Conservation (phyloP, 2,797 vertebrate genomes). For the Cottoperca gobio region DNA sequence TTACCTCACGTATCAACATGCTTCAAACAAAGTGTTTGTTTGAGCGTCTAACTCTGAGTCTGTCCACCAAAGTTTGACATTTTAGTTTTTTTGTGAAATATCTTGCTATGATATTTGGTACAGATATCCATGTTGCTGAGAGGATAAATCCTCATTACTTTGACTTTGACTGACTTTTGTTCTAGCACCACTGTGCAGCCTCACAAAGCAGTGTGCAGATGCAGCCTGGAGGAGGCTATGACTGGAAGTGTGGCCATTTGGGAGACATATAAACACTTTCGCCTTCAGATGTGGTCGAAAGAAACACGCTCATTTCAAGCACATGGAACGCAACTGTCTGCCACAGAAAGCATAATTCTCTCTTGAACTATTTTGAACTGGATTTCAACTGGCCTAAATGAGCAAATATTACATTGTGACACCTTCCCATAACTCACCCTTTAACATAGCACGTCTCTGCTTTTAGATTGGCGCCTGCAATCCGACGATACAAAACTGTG, state of each 20-base stretch:
- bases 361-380: constrained; percentile 15
- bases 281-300: neutral
- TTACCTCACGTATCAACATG: neutral
- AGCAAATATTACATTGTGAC: constrained; percentile 45
- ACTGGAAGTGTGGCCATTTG: neutral
- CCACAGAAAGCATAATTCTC: neutral
- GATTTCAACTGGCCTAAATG: constrained; percentile 16
- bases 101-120: neutral
- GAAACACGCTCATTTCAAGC: constrained; percentile 11
- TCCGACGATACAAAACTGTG: constrained; percentile 63
- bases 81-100: neutral
- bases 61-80: neutral
- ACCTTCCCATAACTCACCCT: constrained; percentile 40
- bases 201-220: neutral
- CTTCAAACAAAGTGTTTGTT: constrained; percentile 1
- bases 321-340: constrained; percentile 5
- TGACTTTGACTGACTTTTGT: neutral
- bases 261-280: neutral
- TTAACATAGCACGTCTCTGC: constrained; percentile 12
- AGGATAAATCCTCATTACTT: neutral
- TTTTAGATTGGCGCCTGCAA: constrained; percentile 36
- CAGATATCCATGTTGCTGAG: neutral
- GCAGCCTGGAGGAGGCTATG: neutral
- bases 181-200: neutral
- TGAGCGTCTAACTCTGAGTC: neutral